Conservation (phyloP, 2,797 vertebrate genomes). For the Melanogrammus aeglefinus region DNA sequence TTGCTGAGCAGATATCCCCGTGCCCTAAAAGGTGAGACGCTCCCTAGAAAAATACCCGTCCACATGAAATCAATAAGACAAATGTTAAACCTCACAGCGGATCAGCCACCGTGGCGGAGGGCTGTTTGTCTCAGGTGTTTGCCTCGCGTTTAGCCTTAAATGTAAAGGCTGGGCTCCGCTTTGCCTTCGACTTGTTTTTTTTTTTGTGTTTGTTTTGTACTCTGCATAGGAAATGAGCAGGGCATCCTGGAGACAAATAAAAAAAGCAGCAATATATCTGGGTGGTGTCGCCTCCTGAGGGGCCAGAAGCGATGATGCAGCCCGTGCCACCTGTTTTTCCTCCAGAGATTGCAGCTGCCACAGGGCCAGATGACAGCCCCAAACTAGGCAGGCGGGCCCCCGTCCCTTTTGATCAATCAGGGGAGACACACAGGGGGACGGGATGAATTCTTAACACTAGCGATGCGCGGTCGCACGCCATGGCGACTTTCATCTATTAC, state of each 20-base stretch:
- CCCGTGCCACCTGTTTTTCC: constrained; percentile 22
- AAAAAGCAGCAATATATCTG: constrained; percentile 55
- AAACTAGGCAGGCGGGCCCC: constrained; percentile 52
- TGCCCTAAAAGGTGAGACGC: constrained; percentile 24
- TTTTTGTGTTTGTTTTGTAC: constrained; percentile 27
- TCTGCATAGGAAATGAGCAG: constrained; percentile 38
- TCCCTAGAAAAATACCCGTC: constrained; percentile 32
- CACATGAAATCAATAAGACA: constrained; percentile 58
- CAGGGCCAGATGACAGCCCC: constrained; percentile 50
- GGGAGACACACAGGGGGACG: constrained; percentile 45
- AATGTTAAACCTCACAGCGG: constrained; percentile 45
- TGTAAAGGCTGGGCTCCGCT: constrained; percentile 46
- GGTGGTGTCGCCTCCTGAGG: constrained; percentile 37
- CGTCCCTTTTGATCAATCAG: constrained; percentile 71
- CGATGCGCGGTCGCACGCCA: constrained; percentile 52
- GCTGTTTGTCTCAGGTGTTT: constrained; percentile 44
- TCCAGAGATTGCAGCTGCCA: constrained; percentile 56
- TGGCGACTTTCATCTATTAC: constrained; percentile 64
- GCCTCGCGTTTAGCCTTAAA: constrained; percentile 50
- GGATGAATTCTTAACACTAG: constrained; percentile 60
- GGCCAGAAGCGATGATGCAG: constrained; percentile 50
- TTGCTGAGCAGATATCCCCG: constrained; percentile 38
- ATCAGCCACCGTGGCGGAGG: constrained; percentile 40
- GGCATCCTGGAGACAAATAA: constrained; percentile 55
- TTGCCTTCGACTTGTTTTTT: constrained; percentile 26